These are phyloP conservation scores for Temnothorax longispinosus DNA, from an alignment of 1,140 invertebrate genomes.

Conservation along the genomic window DNA sequence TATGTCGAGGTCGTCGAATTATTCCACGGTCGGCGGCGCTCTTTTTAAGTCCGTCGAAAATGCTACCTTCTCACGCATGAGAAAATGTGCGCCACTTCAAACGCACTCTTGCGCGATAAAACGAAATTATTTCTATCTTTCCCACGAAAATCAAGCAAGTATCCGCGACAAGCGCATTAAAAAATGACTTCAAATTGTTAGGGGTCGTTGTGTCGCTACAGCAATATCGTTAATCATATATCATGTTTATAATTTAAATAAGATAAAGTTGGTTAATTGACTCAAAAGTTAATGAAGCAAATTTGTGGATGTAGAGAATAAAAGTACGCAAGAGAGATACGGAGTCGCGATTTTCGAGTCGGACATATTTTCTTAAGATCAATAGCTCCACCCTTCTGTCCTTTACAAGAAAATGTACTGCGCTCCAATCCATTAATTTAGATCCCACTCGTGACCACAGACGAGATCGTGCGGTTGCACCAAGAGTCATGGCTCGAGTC, in stretches of 20 bases:
- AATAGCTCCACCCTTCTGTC: conserved; percentile 53
- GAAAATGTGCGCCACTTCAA: conserved; percentile 1
- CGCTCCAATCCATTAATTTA: conserved; percentile 72
- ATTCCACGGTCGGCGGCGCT: conserved; percentile 26
- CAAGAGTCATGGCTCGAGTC: conserved; percentile 71
- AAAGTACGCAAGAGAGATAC: not conserved
- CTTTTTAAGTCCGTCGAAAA: conserved; percentile 53
- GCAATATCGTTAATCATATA: not conserved
- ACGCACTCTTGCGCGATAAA: not conserved
- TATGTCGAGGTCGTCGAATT: conserved; percentile 65
- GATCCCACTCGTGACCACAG: conserved; percentile 70
- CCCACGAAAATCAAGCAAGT: not conserved
- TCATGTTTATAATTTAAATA: not conserved
- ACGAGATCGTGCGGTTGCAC: conserved; percentile 72
- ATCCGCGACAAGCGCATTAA: not conserved
- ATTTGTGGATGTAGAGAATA: not conserved
- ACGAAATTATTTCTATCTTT: not conserved
- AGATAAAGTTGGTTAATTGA: not conserved
- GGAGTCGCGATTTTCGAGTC: not conserved
- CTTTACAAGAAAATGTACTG: conserved; percentile 60
- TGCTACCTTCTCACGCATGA: conserved; percentile 62
- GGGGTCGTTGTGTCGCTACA: not conserved
- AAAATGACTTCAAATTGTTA: not conserved
- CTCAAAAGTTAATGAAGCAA: not conserved
- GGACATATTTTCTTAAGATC: conserved; percentile 56